Evolutionary conservation across 2,888 invertebrate genomes (phyloP), one percentile per base, ranked within the genome.

Genomic region (Prostheceraeus crozeri): DNA sequence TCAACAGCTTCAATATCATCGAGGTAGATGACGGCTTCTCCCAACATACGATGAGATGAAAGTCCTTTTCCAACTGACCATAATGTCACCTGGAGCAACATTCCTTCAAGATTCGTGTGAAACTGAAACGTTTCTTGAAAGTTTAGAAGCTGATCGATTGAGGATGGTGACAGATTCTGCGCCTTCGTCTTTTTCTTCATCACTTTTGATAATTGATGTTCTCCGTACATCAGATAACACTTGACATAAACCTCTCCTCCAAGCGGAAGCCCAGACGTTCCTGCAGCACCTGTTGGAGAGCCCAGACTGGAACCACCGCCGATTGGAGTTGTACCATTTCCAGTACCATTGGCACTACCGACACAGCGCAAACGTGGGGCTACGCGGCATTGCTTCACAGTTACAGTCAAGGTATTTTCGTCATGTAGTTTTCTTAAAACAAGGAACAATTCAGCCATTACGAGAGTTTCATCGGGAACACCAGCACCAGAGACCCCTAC

Each of bases 211-310:
- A 57, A 31, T 30, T 57, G 56, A 16, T 57, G 57, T 23, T 58
- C 58, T 19, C 58, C 57, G 59, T 58, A 58, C 58, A 58, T 31
- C 1, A 58, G 33, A 35, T 57, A 58, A 3, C 57, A 25, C n/a
- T 58, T 58, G 30, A 54, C 33, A 27, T 57, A 58, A 2, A 58
- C 56, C 23, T 58, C 58, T 36, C 4, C 2, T 4, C 36, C 3
- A 19, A 16, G 3, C 36, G 4, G 36, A 4, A 19, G 16, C 36
- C 3, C 16, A 21, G 25, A 31, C 3, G 58, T 53, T 14, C 31
- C 31, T n/a, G 23, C 31, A 25, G 28, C 23, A 4, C 36, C 36
- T 19, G 36, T 19, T 19, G 36, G 36, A 19, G 10, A 11, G 33
- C 11, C 36, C 16, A 19, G 16, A 16, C 36, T 16, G 36, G 16